phyloP scores from a whole-genome alignment of 2,113 vertebrate genomes.

The Takifugu bimaculatus region DNA sequence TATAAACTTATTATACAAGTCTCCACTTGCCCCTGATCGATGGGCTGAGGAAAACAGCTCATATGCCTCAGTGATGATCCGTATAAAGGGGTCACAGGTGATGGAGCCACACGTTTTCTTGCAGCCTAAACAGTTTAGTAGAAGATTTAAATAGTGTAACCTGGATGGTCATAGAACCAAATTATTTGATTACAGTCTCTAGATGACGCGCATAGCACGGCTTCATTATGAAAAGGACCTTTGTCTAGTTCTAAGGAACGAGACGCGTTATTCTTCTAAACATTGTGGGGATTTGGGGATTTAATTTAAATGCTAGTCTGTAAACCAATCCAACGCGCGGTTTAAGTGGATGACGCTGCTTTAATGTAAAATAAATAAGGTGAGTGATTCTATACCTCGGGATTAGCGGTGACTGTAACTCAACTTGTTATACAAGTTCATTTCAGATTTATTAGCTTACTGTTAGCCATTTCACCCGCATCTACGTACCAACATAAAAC shows the following conservation, averaged over 20 bases:
- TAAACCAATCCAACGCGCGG: not conserved
- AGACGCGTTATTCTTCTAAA: no score
- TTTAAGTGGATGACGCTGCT: not conserved
- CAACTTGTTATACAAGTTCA: no score
- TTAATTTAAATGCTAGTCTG: no score
- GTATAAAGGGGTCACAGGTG: not conserved
- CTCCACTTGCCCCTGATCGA: constrained; percentile 27
- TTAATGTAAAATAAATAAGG: not conserved
- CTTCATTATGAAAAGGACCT: constrained; percentile 9
- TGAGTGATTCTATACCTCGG: constrained; percentile 14
- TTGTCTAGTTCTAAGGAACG: no score
- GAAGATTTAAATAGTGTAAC: not conserved
- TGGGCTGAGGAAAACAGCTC: constrained; percentile 14
- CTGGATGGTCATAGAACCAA: no score
- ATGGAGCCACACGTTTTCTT: not conserved
- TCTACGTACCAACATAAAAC: not conserved
- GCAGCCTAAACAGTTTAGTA: not conserved
- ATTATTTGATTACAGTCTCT: constrained; percentile 16
- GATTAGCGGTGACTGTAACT: no score
- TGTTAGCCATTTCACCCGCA: not conserved
- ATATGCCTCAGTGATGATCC: constrained; percentile 7
- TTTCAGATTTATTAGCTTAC: no score
- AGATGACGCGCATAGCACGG: constrained; percentile 37
- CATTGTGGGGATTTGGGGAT: no score
- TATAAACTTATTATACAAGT: constrained; percentile 10